A percentile compares a stretch with the other conserved stretches of the same genome.
phyloP scores from a whole-genome alignment of 2,797 vertebrate species.

The Sebastes oblongus region DNA sequence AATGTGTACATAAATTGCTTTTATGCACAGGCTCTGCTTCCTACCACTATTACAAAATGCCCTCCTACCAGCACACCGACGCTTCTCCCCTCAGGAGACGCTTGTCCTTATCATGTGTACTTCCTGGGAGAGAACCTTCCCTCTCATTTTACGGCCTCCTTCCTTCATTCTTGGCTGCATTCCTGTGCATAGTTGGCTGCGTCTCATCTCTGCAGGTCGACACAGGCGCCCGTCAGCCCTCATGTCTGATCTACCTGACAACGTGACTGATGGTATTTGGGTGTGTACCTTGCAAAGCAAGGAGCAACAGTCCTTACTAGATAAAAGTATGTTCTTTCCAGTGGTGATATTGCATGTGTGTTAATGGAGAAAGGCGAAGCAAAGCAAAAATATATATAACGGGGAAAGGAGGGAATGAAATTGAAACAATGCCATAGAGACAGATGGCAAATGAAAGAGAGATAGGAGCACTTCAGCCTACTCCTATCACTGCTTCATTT shows the following conservation, averaged over 20 bases:
- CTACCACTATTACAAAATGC: constrained; percentile 4
- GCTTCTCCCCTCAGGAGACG: constrained; percentile 23
- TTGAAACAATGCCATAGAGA: constrained; percentile 35
- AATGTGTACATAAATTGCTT: constrained; percentile 3
- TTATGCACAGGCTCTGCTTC: constrained; percentile 10
- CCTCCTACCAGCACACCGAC: background rate
- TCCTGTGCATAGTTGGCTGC: constrained; percentile 42
- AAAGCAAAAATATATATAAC: background rate
- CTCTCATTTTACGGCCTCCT: background rate
- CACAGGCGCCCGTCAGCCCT: constrained; percentile 46
- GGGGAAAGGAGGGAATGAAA: constrained; percentile 7
- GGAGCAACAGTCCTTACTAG: background rate
- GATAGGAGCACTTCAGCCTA: constrained; percentile 64
- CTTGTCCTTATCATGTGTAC: constrained; percentile 12
- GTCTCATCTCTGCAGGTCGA: constrained; percentile 54
- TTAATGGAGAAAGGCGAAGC: background rate
- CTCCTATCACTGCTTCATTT: constrained; percentile 65
- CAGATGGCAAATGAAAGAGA: constrained; percentile 53
- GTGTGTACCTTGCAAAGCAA: constrained; percentile 21
- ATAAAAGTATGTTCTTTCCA: background rate
- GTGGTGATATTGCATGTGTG: background rate
- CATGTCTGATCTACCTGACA: constrained; percentile 33
- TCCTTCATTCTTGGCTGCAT: constrained; percentile 45
- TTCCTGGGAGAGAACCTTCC: constrained; percentile 13
- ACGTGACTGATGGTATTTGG: constrained; percentile 30